A percentile compares a stretch with the other conserved stretches of the same genome.
These are phyloP conservation scores for Xenopus laevis DNA, from an alignment of 2,113 vertebrate genomes.

Conservation along the genomic window DNA sequence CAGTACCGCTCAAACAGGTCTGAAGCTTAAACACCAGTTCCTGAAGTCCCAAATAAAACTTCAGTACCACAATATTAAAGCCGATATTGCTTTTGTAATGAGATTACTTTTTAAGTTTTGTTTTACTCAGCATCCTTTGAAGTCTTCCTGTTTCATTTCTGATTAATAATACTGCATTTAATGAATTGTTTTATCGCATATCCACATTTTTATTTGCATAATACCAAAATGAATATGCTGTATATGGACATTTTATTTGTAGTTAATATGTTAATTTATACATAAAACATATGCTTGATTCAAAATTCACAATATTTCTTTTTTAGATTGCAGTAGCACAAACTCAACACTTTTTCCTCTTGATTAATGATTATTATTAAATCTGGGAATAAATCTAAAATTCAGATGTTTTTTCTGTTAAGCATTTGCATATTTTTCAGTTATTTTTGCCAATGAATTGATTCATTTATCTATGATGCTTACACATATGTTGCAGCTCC, in stretches of 20 bases:
- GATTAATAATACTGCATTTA: background rate
- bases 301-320: background rate
- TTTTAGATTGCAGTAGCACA: background rate
- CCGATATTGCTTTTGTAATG: too few species aligned
- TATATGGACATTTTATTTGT: background rate
- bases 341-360: background rate
- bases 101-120: too few species aligned
- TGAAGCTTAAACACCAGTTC: too few species aligned
- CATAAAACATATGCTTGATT: background rate
- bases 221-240: background rate
- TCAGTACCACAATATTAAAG: too few species aligned
- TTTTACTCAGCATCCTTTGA: too few species aligned
- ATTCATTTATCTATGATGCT: background rate
- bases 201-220: background rate
- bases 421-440: background rate
- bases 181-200: background rate
- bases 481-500: too few species aligned
- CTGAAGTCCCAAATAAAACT: too few species aligned
- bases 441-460: background rate
- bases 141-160: background rate
- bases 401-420: background rate
- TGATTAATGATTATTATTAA: background rate
- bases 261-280: background rate
- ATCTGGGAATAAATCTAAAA: background rate
- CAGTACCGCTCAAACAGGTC: too few species aligned